Conservation (phyloP, 2,797 vertebrate genomes). For the Schizothorax lantsangensis region DNA sequence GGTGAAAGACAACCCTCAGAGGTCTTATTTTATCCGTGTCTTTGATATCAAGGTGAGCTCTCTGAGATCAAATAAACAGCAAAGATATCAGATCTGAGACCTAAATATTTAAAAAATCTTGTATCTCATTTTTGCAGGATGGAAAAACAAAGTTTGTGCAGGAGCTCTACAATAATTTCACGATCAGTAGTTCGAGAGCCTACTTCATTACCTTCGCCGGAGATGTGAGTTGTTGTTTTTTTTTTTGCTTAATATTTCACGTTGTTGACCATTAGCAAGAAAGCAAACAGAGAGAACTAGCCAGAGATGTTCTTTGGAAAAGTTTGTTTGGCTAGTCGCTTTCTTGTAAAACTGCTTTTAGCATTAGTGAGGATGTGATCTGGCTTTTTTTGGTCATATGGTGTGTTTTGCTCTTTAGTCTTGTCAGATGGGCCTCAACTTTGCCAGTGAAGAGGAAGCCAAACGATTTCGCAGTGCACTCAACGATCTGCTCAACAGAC, state of each 20-base stretch:
- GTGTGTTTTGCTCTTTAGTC: slow-evolving; percentile 76
- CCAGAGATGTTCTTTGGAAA: not conserved
- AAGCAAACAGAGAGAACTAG: not conserved
- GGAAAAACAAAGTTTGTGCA: slow-evolving; percentile 94
- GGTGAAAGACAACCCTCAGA: slow-evolving; percentile 98
- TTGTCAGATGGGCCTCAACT: slow-evolving; percentile 96
- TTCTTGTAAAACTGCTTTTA: slow-evolving; percentile 11
- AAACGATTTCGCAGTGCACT: slow-evolving; percentile 88
- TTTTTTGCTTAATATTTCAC: not conserved
- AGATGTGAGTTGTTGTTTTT: slow-evolving; percentile 85
- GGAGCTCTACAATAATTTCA: slow-evolving; percentile 97
- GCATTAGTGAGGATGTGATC: slow-evolving; percentile 1
- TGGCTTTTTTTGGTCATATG: slow-evolving; percentile 30
- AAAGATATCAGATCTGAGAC: not conserved
- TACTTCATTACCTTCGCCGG: slow-evolving; percentile 97
- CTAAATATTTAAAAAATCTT: not conserved
- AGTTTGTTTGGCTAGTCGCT: not conserved
- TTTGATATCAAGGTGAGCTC: slow-evolving; percentile 94
- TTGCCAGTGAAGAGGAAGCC: slow-evolving; percentile 96
- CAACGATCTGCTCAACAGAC: slow-evolving; percentile 87
- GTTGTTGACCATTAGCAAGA: not conserved
- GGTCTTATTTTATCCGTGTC: slow-evolving; percentile 97
- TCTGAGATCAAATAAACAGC: not conserved
- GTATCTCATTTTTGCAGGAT: slow-evolving; percentile 80
- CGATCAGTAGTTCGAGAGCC: slow-evolving; percentile 89